These are phyloP conservation scores for Lasioglossum zephyrum DNA, from an alignment of 2,888 invertebrate species.

Conservation along the genomic window DNA sequence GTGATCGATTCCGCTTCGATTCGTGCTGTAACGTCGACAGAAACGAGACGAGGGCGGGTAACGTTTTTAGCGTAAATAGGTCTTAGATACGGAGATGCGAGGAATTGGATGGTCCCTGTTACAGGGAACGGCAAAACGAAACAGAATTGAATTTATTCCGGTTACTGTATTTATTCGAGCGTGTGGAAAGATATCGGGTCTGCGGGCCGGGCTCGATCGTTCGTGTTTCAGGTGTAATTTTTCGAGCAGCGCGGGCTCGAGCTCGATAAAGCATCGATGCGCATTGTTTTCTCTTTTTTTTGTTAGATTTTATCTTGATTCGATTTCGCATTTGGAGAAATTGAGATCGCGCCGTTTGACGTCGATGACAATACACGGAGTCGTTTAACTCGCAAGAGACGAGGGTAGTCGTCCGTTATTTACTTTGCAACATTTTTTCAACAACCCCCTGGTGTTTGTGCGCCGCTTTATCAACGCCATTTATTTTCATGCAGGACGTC, in stretches of 20 bases:
- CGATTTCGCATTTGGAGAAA: background rate
- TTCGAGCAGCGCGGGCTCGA: background rate
- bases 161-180: slow-evolving; percentile 55
- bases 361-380: background rate
- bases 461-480: background rate
- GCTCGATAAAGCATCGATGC: slow-evolving; percentile 6
- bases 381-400: background rate
- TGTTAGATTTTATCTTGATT: slow-evolving; percentile 1
- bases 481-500: background rate
- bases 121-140: slow-evolving; percentile 15
- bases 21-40: background rate
- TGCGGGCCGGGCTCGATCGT: background rate
- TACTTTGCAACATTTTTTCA: background rate
- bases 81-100: slow-evolving; percentile 40
- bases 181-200: slow-evolving; percentile 39
- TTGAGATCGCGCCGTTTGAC: background rate
- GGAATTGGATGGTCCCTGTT: slow-evolving; percentile 45
- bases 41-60: background rate
- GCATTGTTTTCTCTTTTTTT: background rate
- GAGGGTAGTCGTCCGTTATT: background rate
- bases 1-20: slow-evolving; percentile 36
- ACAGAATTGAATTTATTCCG: slow-evolving; percentile 52
- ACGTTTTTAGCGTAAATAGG: slow-evolving; percentile 40
- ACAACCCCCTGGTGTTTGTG: background rate
- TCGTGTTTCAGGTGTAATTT: slow-evolving; percentile 43